Evolutionary conservation across 2,888 invertebrate species (phyloP).

Genomic region (Liopterus haemorrhoidalis): DNA sequence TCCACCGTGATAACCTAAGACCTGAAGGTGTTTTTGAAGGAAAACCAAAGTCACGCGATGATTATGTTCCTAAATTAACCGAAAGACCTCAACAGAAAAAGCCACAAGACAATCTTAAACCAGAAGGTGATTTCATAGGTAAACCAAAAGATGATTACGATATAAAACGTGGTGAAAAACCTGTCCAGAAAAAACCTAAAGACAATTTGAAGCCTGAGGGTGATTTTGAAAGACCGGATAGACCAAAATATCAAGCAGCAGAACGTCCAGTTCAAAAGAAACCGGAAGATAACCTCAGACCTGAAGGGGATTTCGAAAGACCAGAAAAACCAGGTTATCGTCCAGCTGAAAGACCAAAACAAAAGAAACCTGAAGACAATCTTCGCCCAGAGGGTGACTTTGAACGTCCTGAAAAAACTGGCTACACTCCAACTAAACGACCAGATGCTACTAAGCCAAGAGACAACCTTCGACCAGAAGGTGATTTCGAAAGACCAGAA

Average conservation of each 20-base stretch:
- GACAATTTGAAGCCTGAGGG: slow-evolving; percentile 46
- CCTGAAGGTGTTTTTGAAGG: slow-evolving; percentile 51
- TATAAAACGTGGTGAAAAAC: slow-evolving; percentile 39
- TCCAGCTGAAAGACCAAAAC: slow-evolving; percentile 44
- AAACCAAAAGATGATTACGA: slow-evolving; percentile 41
- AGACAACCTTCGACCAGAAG: slow-evolving; percentile 53
- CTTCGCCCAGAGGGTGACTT: slow-evolving; percentile 46
- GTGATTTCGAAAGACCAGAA: slow-evolving; percentile 51
- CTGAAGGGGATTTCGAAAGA: slow-evolving; percentile 54
- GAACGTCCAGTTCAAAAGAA: slow-evolving; percentile 44
- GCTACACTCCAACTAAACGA: slow-evolving; percentile 37
- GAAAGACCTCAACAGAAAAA: slow-evolving; percentile 42
- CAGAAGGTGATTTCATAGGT: slow-evolving; percentile 46
- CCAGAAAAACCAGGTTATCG: slow-evolving; percentile 44
- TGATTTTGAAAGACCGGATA: slow-evolving; percentile 43
- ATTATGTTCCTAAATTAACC: slow-evolving; percentile 42
- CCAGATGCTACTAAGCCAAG: slow-evolving; percentile 47
- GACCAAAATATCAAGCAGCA: slow-evolving; percentile 40
- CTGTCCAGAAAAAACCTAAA: slow-evolving; percentile 37
- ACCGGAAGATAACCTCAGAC: slow-evolving; percentile 51
- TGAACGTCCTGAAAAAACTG: slow-evolving; percentile 33
- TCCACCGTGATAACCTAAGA: slow-evolving; percentile 48
- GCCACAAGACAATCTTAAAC: slow-evolving; percentile 46
- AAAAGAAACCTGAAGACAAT: slow-evolving; percentile 57
- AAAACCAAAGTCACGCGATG: slow-evolving; percentile 45